phyloP scores from a whole-genome alignment of 2,888 invertebrate genomes.

The Galerucella calmariensis region DNA sequence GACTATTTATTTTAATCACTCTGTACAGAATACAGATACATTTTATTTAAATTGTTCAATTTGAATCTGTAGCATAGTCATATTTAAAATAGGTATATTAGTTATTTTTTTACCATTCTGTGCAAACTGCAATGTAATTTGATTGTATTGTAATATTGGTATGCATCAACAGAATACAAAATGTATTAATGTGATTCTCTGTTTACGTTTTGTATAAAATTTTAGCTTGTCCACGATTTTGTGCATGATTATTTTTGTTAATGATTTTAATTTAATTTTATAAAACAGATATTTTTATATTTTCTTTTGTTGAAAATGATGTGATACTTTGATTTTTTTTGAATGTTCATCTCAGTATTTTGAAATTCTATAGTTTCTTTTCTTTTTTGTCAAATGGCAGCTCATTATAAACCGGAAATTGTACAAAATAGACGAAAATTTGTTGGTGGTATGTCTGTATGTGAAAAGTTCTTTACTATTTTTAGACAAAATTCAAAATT shows the following conservation, averaged over 20 bases:
- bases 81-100: too few species aligned
- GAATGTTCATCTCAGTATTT: conserved; percentile 50
- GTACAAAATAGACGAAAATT: conserved; percentile 43
- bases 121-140: too few species aligned
- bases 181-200: not conserved
- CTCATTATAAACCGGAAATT: conserved; percentile 45
- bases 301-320: conserved; percentile 55
- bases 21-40: too few species aligned
- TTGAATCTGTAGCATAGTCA: too few species aligned
- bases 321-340: conserved; percentile 51
- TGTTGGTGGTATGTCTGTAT: conserved; percentile 39
- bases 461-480: conserved; percentile 28
- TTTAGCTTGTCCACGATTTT: conserved; percentile 46
- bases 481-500: conserved; percentile 52
- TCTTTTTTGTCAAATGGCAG: conserved; percentile 45
- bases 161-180: too few species aligned
- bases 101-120: too few species aligned
- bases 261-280: conserved; percentile 53
- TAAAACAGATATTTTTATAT: conserved; percentile 55
- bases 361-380: conserved; percentile 40
- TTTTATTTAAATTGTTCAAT: too few species aligned
- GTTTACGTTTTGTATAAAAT: conserved; percentile 26
- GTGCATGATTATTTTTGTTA: conserved; percentile 54
- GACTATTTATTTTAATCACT: too few species aligned
- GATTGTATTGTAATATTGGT: too few species aligned